Conservation (phyloP, 1,140 invertebrate species). For the Bathynomus jamesi region DNA sequence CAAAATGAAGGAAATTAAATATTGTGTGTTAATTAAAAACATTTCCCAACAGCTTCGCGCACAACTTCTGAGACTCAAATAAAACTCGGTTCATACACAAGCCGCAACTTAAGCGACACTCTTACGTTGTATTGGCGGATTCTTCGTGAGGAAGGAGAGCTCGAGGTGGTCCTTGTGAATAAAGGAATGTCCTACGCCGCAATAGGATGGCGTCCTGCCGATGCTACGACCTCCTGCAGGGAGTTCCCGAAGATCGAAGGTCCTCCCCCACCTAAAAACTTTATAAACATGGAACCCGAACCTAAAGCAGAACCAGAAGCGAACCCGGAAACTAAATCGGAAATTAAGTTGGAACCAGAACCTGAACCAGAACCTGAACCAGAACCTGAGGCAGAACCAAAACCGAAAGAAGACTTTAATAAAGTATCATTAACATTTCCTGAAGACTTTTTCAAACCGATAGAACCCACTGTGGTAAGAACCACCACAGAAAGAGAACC, state of each 20-base stretch:
- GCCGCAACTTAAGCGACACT: slow-evolving; percentile 59
- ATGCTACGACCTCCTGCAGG: slow-evolving; percentile 61
- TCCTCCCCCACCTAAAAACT: slow-evolving; percentile 4
- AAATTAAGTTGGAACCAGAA: slow-evolving; percentile 43
- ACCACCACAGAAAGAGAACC: not conserved
- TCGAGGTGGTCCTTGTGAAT: slow-evolving; percentile 73
- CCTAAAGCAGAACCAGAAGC: slow-evolving; percentile 39
- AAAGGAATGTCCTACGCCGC: slow-evolving; percentile 80
- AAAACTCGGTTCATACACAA: slow-evolving; percentile 59
- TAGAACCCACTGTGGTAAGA: not conserved
- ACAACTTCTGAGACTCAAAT: slow-evolving; percentile 54
- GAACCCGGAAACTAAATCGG: slow-evolving; percentile 42
- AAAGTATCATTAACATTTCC: not conserved
- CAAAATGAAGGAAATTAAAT: too few relatives aligned
- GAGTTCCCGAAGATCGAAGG: slow-evolving; percentile 54
- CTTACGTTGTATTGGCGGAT: slow-evolving; percentile 75
- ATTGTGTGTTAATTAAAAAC: too few relatives aligned
- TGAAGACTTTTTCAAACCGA: too few relatives aligned
- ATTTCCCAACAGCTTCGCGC: slow-evolving; percentile 58
- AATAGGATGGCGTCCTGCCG: slow-evolving; percentile 69
- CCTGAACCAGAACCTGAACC: slow-evolving; percentile 45
- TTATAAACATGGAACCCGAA: slow-evolving; percentile 11
- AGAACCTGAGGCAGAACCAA: slow-evolving; percentile 18
- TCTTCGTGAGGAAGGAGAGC: slow-evolving; percentile 65
- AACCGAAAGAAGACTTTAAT: slow-evolving; percentile 5